Conservation (phyloP, 1,140 invertebrate genomes). For the Eueides isabella region DNA sequence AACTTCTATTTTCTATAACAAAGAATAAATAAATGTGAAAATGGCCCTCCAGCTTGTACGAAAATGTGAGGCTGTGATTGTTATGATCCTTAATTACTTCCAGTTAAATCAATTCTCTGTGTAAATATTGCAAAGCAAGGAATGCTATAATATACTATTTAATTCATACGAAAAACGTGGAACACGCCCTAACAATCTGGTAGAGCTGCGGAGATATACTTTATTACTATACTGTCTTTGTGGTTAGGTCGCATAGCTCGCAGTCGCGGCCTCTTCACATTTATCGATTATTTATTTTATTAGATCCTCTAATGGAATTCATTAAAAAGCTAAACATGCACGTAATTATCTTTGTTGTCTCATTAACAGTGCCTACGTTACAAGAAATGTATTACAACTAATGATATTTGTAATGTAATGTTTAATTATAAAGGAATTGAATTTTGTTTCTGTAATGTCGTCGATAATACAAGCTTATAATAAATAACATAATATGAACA, state of each 20-base stretch:
- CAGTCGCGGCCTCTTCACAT: background rate
- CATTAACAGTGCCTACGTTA: constrained; percentile 6
- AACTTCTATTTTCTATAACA: background rate
- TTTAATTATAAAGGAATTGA: background rate
- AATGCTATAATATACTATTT: background rate
- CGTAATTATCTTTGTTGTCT: background rate
- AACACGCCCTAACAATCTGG: constrained; percentile 4
- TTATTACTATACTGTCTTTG: background rate
- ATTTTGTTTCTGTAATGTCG: background rate
- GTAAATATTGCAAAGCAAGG: background rate
- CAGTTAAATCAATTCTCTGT: background rate
- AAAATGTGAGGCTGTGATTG: background rate
- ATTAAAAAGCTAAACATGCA: background rate
- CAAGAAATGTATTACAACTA: background rate
- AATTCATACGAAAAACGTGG: background rate
- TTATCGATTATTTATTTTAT: constrained; percentile 2
- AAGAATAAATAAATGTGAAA: background rate
- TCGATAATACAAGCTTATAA: constrained; percentile 27
- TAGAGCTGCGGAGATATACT: background rate
- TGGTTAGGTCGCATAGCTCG: background rate
- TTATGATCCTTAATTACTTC: background rate
- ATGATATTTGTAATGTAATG: background rate
- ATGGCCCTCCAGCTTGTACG: background rate
- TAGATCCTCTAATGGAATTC: constrained; percentile 11
- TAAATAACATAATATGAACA: constrained; percentile 32